A percentile compares a stretch with the other conserved stretches of the same genome.
phyloP scores from a whole-genome alignment of 2,113 vertebrate genomes.

The Cinclus cinclus region DNA sequence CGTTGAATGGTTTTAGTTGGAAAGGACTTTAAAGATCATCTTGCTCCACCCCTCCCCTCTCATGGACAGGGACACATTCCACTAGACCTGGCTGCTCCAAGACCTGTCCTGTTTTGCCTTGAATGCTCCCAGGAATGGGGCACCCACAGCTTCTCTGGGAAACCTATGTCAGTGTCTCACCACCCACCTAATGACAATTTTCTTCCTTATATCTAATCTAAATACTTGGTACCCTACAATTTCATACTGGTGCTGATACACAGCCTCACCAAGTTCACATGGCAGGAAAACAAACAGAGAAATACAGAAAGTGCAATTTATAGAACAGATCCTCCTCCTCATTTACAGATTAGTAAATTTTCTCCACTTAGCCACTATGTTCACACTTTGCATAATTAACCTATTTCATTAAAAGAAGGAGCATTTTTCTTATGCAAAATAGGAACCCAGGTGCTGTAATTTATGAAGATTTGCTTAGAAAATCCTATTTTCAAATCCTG shows the following conservation, averaged over 20 bases:
- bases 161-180: not conserved
- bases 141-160: not conserved
- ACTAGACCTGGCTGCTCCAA: not conserved
- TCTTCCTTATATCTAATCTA: not conserved
- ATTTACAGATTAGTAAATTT: constrained; percentile 2
- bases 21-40: not conserved
- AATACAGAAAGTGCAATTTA: not conserved
- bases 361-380: not conserved
- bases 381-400: constrained; percentile 1
- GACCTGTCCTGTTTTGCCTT: not conserved
- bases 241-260: not conserved
- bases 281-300: not conserved
- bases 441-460: not conserved
- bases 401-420: constrained; percentile 8
- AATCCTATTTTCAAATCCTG: constrained; percentile 27
- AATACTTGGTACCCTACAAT: not conserved
- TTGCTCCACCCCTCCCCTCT: not conserved
- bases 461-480: constrained; percentile 32
- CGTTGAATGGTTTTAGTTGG: not conserved
- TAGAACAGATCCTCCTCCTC: not conserved
- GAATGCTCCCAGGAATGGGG: not conserved
- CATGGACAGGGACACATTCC: not conserved
- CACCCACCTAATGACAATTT: not conserved
- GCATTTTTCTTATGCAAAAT: not conserved
- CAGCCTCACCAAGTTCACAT: not conserved